These are phyloP conservation scores for Saxidomus purpurata DNA, from an alignment of 1,140 invertebrate species.

Conservation along the genomic window DNA sequence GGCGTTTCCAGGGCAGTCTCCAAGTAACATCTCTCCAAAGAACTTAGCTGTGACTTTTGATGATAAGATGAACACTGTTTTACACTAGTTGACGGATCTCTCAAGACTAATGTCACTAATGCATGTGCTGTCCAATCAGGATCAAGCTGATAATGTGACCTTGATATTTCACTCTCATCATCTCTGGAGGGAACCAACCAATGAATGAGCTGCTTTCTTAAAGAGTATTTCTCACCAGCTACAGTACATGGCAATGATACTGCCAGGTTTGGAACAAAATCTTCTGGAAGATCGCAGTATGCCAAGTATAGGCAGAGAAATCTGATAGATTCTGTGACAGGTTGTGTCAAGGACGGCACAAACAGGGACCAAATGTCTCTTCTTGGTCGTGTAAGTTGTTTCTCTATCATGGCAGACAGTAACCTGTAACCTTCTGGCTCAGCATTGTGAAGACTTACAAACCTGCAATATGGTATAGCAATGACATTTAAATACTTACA, in stretches of 20 bases:
- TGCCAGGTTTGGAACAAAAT: slow-evolving; percentile 33
- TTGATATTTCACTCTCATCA: slow-evolving; percentile 50
- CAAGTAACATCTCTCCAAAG: slow-evolving; percentile 25
- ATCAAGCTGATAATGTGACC: slow-evolving; percentile 31
- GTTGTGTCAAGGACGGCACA: slow-evolving; percentile 43
- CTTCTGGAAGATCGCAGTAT: slow-evolving; percentile 45
- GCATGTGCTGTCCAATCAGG: slow-evolving; percentile 57
- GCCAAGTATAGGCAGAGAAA: slow-evolving; percentile 27
- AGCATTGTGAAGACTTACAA: slow-evolving; percentile 56
- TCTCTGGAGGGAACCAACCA: slow-evolving; percentile 61
- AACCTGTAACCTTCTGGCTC: slow-evolving; percentile 50
- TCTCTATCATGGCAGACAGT: slow-evolving; percentile 41
- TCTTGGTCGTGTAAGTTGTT: slow-evolving; percentile 23
- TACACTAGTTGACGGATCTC: slow-evolving; percentile 26
- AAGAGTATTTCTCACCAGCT: slow-evolving; percentile 1
- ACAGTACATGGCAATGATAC: neutral
- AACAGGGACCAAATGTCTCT: slow-evolving; percentile 61
- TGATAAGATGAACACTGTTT: neutral
- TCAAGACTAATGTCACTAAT: slow-evolving; percentile 61
- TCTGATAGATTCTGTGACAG: slow-evolving; percentile 41
- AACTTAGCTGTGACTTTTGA: neutral
- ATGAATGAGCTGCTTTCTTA: slow-evolving; percentile 63
- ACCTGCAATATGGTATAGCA: slow-evolving; percentile 52
- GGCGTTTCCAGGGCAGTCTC: slow-evolving; percentile 33
- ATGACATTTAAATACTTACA: too few relatives aligned